These are phyloP conservation scores for Hyposmocoma kahamanoa DNA, from an alignment of 1,140 invertebrate species.

Conservation along the genomic window DNA sequence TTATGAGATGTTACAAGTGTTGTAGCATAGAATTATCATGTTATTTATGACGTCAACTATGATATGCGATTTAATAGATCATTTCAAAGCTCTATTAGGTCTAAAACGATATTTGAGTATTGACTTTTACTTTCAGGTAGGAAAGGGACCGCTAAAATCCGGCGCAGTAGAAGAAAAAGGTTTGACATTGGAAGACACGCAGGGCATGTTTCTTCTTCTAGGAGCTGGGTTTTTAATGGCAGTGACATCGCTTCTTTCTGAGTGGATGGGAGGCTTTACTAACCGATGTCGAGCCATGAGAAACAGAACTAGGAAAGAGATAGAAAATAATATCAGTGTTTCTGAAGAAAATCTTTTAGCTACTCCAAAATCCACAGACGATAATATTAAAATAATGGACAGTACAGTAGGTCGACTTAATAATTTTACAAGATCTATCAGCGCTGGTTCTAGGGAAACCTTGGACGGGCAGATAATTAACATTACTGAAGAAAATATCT, in stretches of 20 bases:
- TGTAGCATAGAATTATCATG: too few relatives aligned
- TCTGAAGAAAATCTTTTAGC: constrained; percentile 24
- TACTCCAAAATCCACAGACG: constrained; percentile 16
- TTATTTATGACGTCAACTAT: too few relatives aligned
- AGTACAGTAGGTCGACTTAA: constrained; percentile 22
- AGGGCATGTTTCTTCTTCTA: constrained; percentile 85
- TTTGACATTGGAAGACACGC: constrained; percentile 81
- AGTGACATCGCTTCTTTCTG: constrained; percentile 71
- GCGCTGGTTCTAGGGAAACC: constrained; percentile 34
- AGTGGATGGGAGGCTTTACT: constrained; percentile 79
- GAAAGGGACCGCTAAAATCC: constrained; percentile 33
- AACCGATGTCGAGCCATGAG: constrained; percentile 63
- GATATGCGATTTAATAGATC: too few relatives aligned
- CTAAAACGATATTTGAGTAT: too few relatives aligned
- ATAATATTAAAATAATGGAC: constrained; percentile 12
- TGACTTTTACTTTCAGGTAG: constrained; percentile 19
- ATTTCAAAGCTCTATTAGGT: too few relatives aligned
- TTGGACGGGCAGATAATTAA: constrained; percentile 46
- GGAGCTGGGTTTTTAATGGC: constrained; percentile 79
- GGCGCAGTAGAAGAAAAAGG: constrained; percentile 77
- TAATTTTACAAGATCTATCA: constrained; percentile 30
- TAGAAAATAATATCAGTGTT: constrained; percentile 9
- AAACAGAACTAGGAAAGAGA: constrained; percentile 26
- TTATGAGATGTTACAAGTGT: too few relatives aligned
- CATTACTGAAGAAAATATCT: constrained; percentile 40